Conservation (phyloP, 2,888 invertebrate genomes). For the Nebria salina region DNA sequence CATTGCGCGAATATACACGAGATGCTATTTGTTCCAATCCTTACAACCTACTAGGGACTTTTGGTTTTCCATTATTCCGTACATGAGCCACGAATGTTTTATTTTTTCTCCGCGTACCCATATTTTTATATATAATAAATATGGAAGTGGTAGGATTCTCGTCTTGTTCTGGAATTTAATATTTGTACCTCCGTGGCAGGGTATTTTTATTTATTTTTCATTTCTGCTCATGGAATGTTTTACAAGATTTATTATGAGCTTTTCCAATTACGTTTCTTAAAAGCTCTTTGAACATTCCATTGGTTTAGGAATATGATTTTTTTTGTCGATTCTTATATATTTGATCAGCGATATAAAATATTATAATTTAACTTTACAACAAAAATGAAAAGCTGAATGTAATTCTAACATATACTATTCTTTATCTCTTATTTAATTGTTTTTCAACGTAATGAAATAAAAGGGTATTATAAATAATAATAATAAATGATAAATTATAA, state of each 20-base stretch:
- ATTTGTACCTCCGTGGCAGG: background rate
- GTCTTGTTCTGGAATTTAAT: conserved; percentile 15
- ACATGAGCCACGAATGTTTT: background rate
- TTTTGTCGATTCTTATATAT: too few relatives aligned
- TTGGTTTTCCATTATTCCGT: conserved; percentile 10
- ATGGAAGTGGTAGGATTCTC: background rate
- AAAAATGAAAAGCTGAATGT: too few relatives aligned
- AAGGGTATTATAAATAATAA: too few relatives aligned
- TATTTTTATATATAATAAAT: background rate
- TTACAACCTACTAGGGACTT: background rate
- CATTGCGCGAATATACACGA: background rate
- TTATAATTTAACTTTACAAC: too few relatives aligned
- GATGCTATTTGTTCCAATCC: conserved; percentile 5
- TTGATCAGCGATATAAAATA: too few relatives aligned
- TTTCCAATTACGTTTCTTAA: background rate
- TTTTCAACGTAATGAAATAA: too few relatives aligned
- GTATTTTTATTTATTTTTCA: background rate
- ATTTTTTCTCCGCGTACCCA: background rate
- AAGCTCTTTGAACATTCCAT: background rate
- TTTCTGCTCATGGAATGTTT: background rate
- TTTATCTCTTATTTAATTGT: too few relatives aligned
- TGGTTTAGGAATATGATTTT: background rate
- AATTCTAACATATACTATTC: too few relatives aligned
- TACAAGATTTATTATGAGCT: background rate
- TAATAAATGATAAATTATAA: background rate